Conservation (phyloP, 2,888 invertebrate species). For the Holacanthella duospinosa region DNA sequence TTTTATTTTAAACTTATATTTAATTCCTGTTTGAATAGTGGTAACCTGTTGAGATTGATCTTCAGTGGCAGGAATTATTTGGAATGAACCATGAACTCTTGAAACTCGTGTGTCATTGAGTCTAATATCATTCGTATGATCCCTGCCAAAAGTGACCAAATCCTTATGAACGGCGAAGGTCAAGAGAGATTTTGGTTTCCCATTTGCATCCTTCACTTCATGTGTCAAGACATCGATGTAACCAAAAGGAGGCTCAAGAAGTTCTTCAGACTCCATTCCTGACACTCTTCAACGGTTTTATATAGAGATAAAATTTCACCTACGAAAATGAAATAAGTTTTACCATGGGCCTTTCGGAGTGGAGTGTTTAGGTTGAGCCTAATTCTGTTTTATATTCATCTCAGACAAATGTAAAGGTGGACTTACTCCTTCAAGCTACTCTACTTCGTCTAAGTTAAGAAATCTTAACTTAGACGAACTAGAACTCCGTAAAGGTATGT, state of each 20-base stretch:
- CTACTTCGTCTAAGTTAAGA: too few species aligned
- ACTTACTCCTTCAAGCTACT: too few species aligned
- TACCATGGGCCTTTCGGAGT: too few species aligned
- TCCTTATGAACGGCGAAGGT: neutral
- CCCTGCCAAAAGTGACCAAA: conserved; percentile 4
- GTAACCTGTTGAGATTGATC: neutral
- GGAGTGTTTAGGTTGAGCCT: too few species aligned
- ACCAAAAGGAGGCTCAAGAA: neutral
- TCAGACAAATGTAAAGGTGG: too few species aligned
- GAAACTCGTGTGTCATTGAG: conserved; percentile 9
- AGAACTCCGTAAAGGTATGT: too few species aligned
- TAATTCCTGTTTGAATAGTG: neutral
- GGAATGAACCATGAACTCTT: conserved; percentile 1
- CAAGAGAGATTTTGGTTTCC: neutral
- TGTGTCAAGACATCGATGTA: neutral
- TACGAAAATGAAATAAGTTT: too few species aligned
- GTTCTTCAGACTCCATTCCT: too few species aligned
- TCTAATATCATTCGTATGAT: conserved; percentile 13
- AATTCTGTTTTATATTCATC: too few species aligned
- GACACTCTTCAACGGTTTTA: too few species aligned
- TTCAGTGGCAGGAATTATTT: neutral
- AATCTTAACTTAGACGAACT: too few species aligned
- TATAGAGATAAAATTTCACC: too few species aligned
- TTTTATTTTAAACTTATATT: neutral
- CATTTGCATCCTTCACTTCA: neutral